These are phyloP conservation scores for Rachycentron canadum DNA, from an alignment of 2,797 vertebrate genomes.

Conservation along the genomic window DNA sequence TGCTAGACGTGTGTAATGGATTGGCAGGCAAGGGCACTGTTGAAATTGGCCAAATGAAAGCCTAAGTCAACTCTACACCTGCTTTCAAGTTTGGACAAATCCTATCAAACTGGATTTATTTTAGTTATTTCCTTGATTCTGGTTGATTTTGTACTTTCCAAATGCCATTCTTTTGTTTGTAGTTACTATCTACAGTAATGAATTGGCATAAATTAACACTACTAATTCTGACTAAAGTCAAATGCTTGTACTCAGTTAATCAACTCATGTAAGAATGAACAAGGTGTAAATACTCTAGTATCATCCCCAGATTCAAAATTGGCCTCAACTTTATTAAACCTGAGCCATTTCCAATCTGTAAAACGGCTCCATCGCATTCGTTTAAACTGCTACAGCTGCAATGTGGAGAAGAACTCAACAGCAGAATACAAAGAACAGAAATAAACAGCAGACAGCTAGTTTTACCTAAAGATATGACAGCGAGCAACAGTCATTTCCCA, in stretches of 20 bases:
- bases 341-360: slow-evolving; percentile 1
- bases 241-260: slow-evolving; percentile 6
- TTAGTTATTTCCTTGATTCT: slow-evolving; percentile 11
- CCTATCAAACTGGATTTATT: slow-evolving; percentile 24
- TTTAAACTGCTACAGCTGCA: slow-evolving; percentile 5
- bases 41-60: slow-evolving; percentile 64
- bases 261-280: slow-evolving; percentile 5
- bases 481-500: not conserved
- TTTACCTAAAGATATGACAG: not conserved
- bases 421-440: not conserved
- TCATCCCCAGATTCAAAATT: not conserved
- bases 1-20: slow-evolving; percentile 70
- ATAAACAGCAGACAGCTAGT: not conserved
- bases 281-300: not conserved
- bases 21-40: slow-evolving; percentile 60
- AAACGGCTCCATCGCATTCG: not conserved
- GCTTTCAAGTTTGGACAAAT: slow-evolving; percentile 55
- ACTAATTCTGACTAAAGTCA: not conserved
- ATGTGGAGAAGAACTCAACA: not conserved
- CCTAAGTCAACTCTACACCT: slow-evolving; percentile 38
- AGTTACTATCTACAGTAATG: not conserved
- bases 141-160: not conserved
- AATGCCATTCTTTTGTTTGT: not conserved
- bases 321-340: not conserved
- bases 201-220: not conserved